Base-by-base conservation (phyloP, 2,113 vertebrate genomes). In the Polyodon spathula region DNA sequence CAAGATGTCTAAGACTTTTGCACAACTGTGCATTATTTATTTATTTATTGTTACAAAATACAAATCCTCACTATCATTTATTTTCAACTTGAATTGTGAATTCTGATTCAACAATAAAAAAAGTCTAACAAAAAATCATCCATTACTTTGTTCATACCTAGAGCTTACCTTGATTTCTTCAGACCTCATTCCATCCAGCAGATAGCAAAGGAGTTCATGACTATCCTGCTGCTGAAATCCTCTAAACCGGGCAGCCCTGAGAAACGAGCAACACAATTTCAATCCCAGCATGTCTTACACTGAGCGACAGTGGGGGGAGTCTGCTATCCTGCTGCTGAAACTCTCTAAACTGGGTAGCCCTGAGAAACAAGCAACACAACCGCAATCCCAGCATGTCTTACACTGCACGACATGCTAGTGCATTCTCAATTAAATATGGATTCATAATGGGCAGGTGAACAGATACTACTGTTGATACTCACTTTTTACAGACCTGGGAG, bases 181-280 rank as follows among this genome's bases (percentile, higher is more conserved):
- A 1, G 92, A 83, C 74, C 90, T 85, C 92, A 99, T 96, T 58
- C 94, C 96, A 65, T 99, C 95, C 60, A 99, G 78, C 17, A 99
- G 83, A 63, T 97, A 98, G 42, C 93, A 90, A 63, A 99, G 88
- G 40, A 99, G 81, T 72, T 99, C 96, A 73, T 99, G 96, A 72
- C 96, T 99, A 69, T 99, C 96, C 65, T 99, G 96, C 76, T 98
- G 94, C 76, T 98, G 95, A 65, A 91, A 97, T n/a, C 96, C 93
- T 85, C 90, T 94, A 75, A 99, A 99, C n/a, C n/a, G n/a, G n/a
- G n/a, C n/a, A n/a, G n/a, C n/a, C n/a, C n/a, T n/a, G n/a, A n/a
- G 96, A 72, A 53, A 7, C 4, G 60, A 27, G 61, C 59, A 52
- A 4, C 1, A 63, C 53, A 53, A 11, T 37, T 15, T 37, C 65